These are phyloP conservation scores for Amphiduros pacificus DNA, from an alignment of 2,888 invertebrate species.

Conservation along the genomic window DNA sequence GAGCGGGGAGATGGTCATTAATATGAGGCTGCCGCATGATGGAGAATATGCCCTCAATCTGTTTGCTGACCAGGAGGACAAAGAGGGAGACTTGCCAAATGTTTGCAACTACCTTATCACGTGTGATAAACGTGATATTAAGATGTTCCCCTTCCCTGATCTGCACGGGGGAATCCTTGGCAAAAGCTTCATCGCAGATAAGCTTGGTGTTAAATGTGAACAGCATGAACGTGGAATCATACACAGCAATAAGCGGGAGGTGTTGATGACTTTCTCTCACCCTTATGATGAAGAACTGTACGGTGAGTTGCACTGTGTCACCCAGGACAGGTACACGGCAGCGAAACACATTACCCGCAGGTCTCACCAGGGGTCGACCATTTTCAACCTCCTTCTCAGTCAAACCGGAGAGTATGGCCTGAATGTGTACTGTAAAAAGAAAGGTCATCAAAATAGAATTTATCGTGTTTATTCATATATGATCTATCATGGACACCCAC, in stretches of 20 bases:
- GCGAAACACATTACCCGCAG: conserved; percentile 35
- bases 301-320: conserved; percentile 45
- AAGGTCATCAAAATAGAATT: conserved; percentile 22
- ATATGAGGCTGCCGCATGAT: conserved; percentile 46
- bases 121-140: conserved; percentile 36
- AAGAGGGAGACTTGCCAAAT: conserved; percentile 46
- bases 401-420: conserved; percentile 48
- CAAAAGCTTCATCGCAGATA: conserved; percentile 34
- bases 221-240: conserved; percentile 38
- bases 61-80: conserved; percentile 44
- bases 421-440: conserved; percentile 48
- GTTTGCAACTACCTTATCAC: conserved; percentile 54
- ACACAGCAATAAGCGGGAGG: conserved; percentile 37
- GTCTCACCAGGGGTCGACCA: conserved; percentile 40
- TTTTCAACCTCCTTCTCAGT: conserved; percentile 47
- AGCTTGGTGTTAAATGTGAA: conserved; percentile 41
- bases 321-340: conserved; percentile 35
- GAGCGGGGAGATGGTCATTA: conserved; percentile 44
- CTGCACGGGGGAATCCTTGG: conserved; percentile 44
- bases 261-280: conserved; percentile 40
- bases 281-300: conserved; percentile 43
- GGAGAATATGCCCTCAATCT: conserved; percentile 52
- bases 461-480: conserved; percentile 24
- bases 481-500: not conserved
- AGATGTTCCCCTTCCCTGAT: conserved; percentile 45